phyloP scores from a whole-genome alignment of 2,888 invertebrate species.

The Selenia dentaria region DNA sequence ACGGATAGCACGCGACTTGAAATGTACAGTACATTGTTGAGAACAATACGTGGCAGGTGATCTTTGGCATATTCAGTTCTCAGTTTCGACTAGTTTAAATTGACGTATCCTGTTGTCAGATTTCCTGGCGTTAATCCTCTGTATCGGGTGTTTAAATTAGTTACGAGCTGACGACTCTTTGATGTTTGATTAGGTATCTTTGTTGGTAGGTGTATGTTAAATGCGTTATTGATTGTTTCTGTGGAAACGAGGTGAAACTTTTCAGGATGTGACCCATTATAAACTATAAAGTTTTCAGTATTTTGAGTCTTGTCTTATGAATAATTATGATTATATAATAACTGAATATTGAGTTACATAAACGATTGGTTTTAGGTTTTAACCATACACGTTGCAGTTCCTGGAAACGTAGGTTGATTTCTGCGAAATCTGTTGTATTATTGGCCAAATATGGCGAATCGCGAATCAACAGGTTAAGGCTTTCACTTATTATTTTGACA shows the following conservation, averaged over 20 bases:
- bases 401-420: too few species aligned
- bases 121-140: conserved; percentile 74
- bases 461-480: too few species aligned
- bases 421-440: too few species aligned
- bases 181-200: conserved; percentile 58
- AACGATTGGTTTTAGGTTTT: too few species aligned
- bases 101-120: conserved; percentile 80
- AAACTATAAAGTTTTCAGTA: too few species aligned
- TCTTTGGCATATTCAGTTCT: conserved; percentile 56
- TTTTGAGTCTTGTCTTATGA: too few species aligned
- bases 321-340: too few species aligned
- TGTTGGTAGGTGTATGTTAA: conserved; percentile 42
- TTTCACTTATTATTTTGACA: too few species aligned
- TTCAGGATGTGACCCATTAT: too few species aligned
- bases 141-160: conserved; percentile 65
- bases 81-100: conserved; percentile 74
- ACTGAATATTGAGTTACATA: too few species aligned
- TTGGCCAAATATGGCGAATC: too few species aligned
- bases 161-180: conserved; percentile 59
- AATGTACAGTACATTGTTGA: conserved; percentile 26
- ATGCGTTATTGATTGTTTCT: conserved; percentile 37
- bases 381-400: too few species aligned
- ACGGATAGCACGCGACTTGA: conserved; percentile 39
- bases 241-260: conserved; percentile 18
- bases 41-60: conserved; percentile 53